Evolutionary conservation across 1,140 invertebrate genomes (phyloP), one percentile per base, ranked within the genome.

Genomic region (Drosophila baimaii): DNA sequence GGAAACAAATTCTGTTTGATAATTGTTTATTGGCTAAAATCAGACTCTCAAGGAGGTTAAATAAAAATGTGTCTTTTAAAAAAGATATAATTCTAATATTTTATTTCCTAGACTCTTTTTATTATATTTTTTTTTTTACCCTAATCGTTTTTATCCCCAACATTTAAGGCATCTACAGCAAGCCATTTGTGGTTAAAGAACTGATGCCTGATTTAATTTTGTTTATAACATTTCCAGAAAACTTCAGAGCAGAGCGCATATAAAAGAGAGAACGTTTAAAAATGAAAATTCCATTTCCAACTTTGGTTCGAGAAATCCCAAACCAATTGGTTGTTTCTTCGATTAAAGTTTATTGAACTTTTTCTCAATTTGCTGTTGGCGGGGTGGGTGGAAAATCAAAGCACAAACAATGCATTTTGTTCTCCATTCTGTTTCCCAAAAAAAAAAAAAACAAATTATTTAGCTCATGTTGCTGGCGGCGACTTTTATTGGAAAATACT

Each of bases 321-420:
- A 31, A 27, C 12, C n/a, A 49, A 58, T 59, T 49, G 25, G 27
- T 43, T 56, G 37, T 31, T 71, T 72, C 71, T 37, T 59, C 75
- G 70, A 77, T 82, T 86, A 69, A 59, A 78, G 83, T 88, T 88
- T 83, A 37, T 88, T 88, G 84, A 88, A 88, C 83, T 59, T 75
- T 44, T 23, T n/a, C 49, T n/a, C 9, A 19, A 15, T 4, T 35
- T 52, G 5, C 12, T n/a, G 31, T 1, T 3, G 49, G 1, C 13
- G 12, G 29, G 12, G 3, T 9, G 29, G 31, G 13, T 8, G 43
- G 37, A 8, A 55, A 66, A 47, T 41, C 17, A 29, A 29, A 71
- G 62, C 19, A 64, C 41, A 51, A 71, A 80, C 62, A 70, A 66
- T 35, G 55, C 75, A 72, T 77, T 35, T 35, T 57, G 44, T 61